Percentiles rank a stretch among this genome's conserved stretches.
These are phyloP conservation scores for Caiman crocodilus DNA, from an alignment of 2,797 vertebrate species.

Conservation along the genomic window DNA sequence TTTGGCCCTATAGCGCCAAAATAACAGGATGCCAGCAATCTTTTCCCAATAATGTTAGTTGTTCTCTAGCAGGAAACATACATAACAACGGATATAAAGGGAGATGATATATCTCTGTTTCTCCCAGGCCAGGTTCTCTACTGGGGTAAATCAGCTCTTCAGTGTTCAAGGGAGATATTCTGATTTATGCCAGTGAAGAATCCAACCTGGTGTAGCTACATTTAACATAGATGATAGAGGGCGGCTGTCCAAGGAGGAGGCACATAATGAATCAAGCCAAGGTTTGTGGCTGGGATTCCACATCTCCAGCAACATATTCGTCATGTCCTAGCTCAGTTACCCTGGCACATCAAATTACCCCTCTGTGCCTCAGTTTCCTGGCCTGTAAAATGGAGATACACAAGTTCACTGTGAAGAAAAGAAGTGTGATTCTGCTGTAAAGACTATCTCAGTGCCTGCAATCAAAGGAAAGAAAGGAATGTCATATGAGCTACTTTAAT, in stretches of 20 bases:
- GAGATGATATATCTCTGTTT: neutral
- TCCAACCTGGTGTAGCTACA: neutral
- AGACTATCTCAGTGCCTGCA: neutral
- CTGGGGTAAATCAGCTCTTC: neutral
- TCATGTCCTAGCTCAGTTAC: neutral
- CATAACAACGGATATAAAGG: neutral
- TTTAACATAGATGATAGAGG: neutral
- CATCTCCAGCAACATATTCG: too few relatives aligned
- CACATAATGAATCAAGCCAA: too few relatives aligned
- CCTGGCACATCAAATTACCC: accelerated
- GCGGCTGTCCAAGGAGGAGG: neutral
- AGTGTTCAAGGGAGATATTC: neutral
- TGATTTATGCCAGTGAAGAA: neutral
- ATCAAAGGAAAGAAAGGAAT: neutral
- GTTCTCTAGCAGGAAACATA: neutral
- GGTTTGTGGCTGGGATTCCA: too few relatives aligned
- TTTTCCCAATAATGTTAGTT: neutral
- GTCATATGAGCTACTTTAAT: neutral
- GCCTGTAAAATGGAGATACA: neutral
- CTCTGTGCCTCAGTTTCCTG: neutral
- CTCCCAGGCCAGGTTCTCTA: neutral
- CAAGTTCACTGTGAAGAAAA: neutral
- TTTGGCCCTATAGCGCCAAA: accelerated
- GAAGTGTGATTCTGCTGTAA: neutral
- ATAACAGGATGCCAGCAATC: accelerated